Percentiles rank a stretch among this genome's conserved stretches.
These are phyloP conservation scores for Cydia amplana DNA, from an alignment of 1,140 invertebrate species.

Conservation along the genomic window DNA sequence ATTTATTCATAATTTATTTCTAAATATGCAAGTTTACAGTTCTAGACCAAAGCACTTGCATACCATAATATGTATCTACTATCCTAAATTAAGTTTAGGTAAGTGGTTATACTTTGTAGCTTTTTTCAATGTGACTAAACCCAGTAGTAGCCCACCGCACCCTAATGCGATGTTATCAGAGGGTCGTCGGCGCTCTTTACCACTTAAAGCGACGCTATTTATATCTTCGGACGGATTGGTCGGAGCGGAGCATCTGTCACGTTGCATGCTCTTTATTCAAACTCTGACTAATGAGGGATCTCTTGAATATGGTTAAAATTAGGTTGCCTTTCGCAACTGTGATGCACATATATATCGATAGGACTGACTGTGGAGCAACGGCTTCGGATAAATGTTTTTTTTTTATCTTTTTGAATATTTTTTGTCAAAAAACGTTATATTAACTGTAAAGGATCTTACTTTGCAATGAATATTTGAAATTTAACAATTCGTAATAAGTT, in stretches of 20 bases:
- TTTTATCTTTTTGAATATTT: too few species aligned
- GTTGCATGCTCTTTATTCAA: constrained; percentile 29
- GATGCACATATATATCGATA: background rate
- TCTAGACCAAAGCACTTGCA: too few species aligned
- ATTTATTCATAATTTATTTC: background rate
- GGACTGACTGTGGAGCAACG: background rate
- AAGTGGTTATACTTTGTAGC: background rate
- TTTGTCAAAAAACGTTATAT: too few species aligned
- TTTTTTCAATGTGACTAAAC: constrained; percentile 63
- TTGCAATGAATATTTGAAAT: too few species aligned
- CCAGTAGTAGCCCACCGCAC: constrained; percentile 68
- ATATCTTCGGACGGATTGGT: constrained; percentile 66
- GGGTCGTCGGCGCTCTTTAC: constrained; percentile 67
- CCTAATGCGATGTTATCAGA: constrained; percentile 73
- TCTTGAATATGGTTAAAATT: constrained; percentile 6
- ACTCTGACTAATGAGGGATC: constrained; percentile 12
- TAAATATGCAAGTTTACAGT: too few species aligned
- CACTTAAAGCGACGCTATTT: constrained; percentile 72
- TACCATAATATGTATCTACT: too few species aligned
- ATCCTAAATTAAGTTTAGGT: constrained; percentile 5
- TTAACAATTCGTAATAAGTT: too few species aligned
- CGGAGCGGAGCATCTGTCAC: constrained; percentile 61
- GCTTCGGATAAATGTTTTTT: too few species aligned
- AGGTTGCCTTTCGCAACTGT: background rate
- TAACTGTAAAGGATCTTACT: too few species aligned